Percentiles rank a stretch among this genome's conserved stretches.
Conservation (phyloP, 2,888 invertebrate species). For the Rotaria macrura region DNA sequence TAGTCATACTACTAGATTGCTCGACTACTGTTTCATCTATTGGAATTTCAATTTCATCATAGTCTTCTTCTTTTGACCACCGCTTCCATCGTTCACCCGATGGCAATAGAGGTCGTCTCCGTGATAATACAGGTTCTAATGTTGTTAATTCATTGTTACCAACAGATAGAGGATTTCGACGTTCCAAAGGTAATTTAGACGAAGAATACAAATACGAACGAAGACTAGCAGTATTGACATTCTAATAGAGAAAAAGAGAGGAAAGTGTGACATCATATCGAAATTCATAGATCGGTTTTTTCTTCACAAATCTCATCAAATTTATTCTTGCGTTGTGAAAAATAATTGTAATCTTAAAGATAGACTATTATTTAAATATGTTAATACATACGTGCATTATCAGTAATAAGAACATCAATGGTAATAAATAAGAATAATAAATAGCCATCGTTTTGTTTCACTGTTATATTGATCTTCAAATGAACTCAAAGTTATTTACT, state of each 20-base stretch:
- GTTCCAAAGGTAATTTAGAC: background rate
- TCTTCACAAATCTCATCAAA: too few species aligned
- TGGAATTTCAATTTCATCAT: background rate
- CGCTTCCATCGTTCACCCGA: background rate
- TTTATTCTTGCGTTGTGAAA: too few species aligned
- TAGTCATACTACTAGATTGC: background rate
- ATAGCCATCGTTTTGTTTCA: background rate
- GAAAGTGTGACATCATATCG: too few species aligned
- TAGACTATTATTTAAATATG: too few species aligned
- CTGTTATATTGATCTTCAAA: background rate
- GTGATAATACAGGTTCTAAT: background rate
- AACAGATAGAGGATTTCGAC: background rate
- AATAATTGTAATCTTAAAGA: too few species aligned
- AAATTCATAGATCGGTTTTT: too few species aligned
- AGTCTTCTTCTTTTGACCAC: background rate
- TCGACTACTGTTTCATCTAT: background rate
- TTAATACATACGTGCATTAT: background rate
- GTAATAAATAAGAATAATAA: background rate
- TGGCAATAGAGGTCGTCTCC: background rate
- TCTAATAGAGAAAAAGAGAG: background rate
- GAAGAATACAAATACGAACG: background rate
- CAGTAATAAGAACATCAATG: background rate
- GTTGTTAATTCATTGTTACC: background rate
- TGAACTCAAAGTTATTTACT: background rate
- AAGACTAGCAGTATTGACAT: background rate